Base-by-base conservation (phyloP, 1,140 invertebrate species). In the Trinorchestia longiramus region DNA sequence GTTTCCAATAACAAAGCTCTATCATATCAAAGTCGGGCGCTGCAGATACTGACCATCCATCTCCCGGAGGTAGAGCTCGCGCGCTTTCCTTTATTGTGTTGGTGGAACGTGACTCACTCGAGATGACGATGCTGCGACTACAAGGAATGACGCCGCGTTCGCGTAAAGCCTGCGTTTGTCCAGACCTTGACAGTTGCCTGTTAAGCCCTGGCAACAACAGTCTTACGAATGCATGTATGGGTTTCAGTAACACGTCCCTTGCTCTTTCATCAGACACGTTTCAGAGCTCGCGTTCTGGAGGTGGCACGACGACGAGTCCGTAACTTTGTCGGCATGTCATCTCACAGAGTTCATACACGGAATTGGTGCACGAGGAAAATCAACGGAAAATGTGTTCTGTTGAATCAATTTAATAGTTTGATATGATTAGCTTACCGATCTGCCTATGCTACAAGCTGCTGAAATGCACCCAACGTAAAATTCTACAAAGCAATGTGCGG, bases 1-100 rank as follows among this genome's bases (percentile, higher is more conserved):
- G 43, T 94, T 94, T 94, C 92, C 92, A 94, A 94, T 94, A 94
- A 94, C 92, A 94, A 94, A 94, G 92, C 92, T 94, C 92, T 94
- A 94, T 94, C 92, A 94, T 94, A 94, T 94, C 92, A 94, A 94
- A 94, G 43, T 47, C 43, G 44, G 43, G 43, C 43, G 43, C 92
- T 44, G 44, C 92, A 45, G 92, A 94, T 94, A 94, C 92, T 0
- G 92, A 44, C 44, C 92, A 94, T 94, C 92, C 92, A 94, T 94
- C 92, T 94, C 92, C 92, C 40, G 17, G 19, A 42, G 41, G 92
- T 43, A n/a, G 92, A 4, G 43, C 92, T 43, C 36, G 92, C 43
- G 44, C 43, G 92, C 92, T 45, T 94, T 94, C 92, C 92, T 94
- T 94, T 94, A 94, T 94, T 94, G 92, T 94, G 92, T 94, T 90